Base-by-base conservation (phyloP, 1,140 invertebrate genomes). In the Trachymyrmex cornetzi region DNA sequence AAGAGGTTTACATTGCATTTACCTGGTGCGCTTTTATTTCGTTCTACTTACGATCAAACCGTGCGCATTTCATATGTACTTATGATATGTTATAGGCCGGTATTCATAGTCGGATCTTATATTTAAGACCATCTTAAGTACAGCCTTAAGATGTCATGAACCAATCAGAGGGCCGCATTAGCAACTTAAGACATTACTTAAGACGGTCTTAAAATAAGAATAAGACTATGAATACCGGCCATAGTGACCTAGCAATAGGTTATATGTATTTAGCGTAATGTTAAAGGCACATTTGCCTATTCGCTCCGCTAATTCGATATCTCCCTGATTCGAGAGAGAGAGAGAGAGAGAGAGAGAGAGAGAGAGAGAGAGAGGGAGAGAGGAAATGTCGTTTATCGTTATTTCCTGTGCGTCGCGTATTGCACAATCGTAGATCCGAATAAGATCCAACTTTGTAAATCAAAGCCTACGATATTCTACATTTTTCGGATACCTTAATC, bases 21-120 rank as follows among this genome's bases (percentile, higher is more conserved):
- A 97, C 96, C 96, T 97, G 96, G 96, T 97, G 96, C 96, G 96
- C 96, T 96, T 94, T 94, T 34, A 91, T 89, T 87, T 89, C 75
- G 87, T 92, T 91, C 94, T 96, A 96, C 96, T 96, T 96, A 96
- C 96, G 93, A 94, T 90, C 94, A 95, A 92, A 93, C 92, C 91
- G 92, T 95, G 96, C 96, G 95, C 95, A 96, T 77, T 93, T 75
- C 63, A 75, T 91, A 84, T 86, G 86, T 87, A 79, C 48, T 88
- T 90, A 59, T 86, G 64, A 44, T 44, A 44, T 79, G 85, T 89
- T 80, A 75, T 34, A n/a, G n/a, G n/a, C n/a, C n/a, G n/a, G n/a
- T n/a, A n/a, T n/a, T n/a, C n/a, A n/a, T n/a, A n/a, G n/a, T n/a
- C n/a, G n/a, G n/a, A n/a, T n/a, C n/a, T n/a, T n/a, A n/a, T n/a